These are phyloP conservation scores for Yponomeuta cagnagella DNA, from an alignment of 2,888 invertebrate genomes.

Conservation along the genomic window DNA sequence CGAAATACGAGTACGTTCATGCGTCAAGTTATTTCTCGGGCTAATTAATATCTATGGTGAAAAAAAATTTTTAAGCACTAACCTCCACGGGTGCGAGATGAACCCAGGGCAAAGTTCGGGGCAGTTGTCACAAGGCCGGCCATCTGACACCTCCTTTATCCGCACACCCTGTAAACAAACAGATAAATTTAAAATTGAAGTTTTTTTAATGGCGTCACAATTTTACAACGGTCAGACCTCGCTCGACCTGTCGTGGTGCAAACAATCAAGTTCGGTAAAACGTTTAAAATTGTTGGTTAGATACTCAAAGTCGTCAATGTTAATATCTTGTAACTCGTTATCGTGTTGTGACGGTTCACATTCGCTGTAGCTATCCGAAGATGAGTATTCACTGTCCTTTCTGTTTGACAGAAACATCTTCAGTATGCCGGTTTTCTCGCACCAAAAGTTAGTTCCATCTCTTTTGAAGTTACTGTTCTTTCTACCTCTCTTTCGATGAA, in stretches of 20 bases:
- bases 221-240: constrained; percentile 25
- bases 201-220: neutral
- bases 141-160: constrained; percentile 90
- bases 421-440: constrained; percentile 55
- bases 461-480: constrained; percentile 42
- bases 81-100: constrained; percentile 92
- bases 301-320: constrained; percentile 1
- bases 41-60: neutral
- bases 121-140: constrained; percentile 90
- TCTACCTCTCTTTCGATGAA: constrained; percentile 46
- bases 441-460: constrained; percentile 43
- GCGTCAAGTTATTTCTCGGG: neutral
- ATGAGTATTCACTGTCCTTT: constrained; percentile 56
- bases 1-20: too few species aligned
- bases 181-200: constrained; percentile 14
- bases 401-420: constrained; percentile 49
- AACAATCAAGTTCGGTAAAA: neutral
- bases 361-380: constrained; percentile 67
- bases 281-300: constrained; percentile 2
- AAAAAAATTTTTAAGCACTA: constrained; percentile 50
- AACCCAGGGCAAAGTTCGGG: constrained; percentile 89
- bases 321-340: neutral
- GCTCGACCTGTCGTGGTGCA: constrained; percentile 19
- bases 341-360: constrained; percentile 34
- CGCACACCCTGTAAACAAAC: constrained; percentile 83